These are phyloP conservation scores for Periparus ater DNA, from an alignment of 2,797 vertebrate genomes.

Conservation along the genomic window DNA sequence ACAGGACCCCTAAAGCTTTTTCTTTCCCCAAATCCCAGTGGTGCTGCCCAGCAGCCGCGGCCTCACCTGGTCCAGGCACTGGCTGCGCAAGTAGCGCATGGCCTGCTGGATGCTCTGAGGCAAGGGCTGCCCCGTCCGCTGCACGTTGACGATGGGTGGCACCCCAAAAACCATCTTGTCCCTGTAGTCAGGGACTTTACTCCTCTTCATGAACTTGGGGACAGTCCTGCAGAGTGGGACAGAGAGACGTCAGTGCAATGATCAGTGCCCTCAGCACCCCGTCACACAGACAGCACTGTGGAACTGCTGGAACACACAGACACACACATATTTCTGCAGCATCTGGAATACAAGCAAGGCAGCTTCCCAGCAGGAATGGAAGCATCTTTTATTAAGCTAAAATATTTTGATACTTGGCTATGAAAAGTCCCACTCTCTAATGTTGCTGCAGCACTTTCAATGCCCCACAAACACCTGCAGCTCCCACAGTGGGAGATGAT, in stretches of 20 bases:
- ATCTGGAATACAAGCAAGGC: neutral
- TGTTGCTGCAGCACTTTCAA: neutral
- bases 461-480: neutral
- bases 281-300: neutral
- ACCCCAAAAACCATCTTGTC: conserved; percentile 85
- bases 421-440: neutral
- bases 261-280: rapidly evolving
- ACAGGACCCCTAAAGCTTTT: neutral
- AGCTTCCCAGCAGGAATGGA: neutral
- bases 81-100: conserved; percentile 85
- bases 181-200: conserved; percentile 83
- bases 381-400: neutral
- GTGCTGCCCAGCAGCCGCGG: rapidly evolving
- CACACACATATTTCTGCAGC: rapidly evolving
- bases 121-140: conserved; percentile 83
- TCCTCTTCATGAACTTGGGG: conserved; percentile 89
- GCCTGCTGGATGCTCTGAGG: conserved; percentile 90
- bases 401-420: neutral
- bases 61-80: conserved; percentile 85
- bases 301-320: no score
- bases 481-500: neutral
- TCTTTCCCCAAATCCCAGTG: rapidly evolving
- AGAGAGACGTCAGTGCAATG: rapidly evolving
- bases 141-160: conserved; percentile 80
- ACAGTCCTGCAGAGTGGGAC: conserved; percentile 76